Evolutionary conservation across 2,888 invertebrate species (phyloP), one percentile per base, ranked within the genome.

Genomic region (Volucella inanis): DNA sequence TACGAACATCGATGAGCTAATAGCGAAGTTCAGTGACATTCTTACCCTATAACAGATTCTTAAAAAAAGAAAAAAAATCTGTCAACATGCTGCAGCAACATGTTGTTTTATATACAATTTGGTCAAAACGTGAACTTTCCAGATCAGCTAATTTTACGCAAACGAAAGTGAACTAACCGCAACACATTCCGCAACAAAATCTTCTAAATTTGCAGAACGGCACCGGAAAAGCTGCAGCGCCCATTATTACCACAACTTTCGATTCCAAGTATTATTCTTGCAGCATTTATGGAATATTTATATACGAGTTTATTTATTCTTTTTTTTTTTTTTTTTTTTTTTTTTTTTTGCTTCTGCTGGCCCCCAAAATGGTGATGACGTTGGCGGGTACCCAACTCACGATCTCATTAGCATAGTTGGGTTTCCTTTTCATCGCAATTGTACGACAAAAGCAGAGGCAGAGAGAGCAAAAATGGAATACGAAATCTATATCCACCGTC

Each of bases 371-470:
- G 54, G 39, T 15, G 15, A 41, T 57, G 71, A 15, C 31, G 57
- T 12, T n/a, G 22, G 61, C 39, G 65, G 72, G 77, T 71, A 85
- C 79, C 79, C 87, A 88, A 71, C 78, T 87, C 85, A 87, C 88
- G 87, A 87, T 87, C 87, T 88, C 87, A 87, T 88, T 87, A 87
- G 87, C 87, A 88, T 88, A 87, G 87, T 86, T 85, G 67, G 79
- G 84, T 84, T 84, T 87, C 83, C 86, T 87, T 84, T 87, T 71
- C 76, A 78, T 75, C 70, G 80, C 47, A 59, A 22, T 31, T 31
- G 31, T 15, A 59, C 71, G 75, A 62, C 38, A 31, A 45, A 41
- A 38, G 15, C 10, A 38, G 18, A 6, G 18, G 11, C 22, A 31
- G 50, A 10, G 18, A 14, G 39, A 38, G 14, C 18, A 38, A 67